A percentile compares a stretch with the other conserved stretches of the same genome.
Conservation (phyloP, 2,888 invertebrate species). For the Trypoxylon attenuatum region DNA sequence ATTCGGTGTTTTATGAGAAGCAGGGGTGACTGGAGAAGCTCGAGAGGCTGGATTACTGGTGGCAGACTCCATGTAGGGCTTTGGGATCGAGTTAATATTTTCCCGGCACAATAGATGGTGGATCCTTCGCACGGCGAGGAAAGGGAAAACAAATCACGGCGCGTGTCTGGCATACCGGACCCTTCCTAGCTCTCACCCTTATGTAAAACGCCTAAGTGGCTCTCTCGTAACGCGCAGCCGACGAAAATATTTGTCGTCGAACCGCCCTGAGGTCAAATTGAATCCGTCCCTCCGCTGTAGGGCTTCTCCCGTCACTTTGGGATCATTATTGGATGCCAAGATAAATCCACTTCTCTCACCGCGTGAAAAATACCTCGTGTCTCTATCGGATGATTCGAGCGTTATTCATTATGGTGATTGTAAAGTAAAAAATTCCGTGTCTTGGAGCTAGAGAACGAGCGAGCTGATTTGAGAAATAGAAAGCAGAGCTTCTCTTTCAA, state of each 20-base stretch:
- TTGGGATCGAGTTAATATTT: conserved; percentile 60
- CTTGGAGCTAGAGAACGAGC: too few relatives aligned
- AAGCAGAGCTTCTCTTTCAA: too few relatives aligned
- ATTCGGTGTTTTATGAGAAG: too few relatives aligned
- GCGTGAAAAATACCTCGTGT: not conserved
- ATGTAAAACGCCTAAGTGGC: conserved; percentile 69
- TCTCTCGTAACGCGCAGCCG: conserved; percentile 56
- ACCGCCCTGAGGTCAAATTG: conserved; percentile 56
- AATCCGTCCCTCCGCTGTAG: conserved; percentile 39
- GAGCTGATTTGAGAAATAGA: too few relatives aligned
- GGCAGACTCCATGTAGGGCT: too few relatives aligned
- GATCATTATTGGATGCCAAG: conserved; percentile 35
- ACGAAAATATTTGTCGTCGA: conserved; percentile 68
- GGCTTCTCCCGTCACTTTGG: conserved; percentile 11
- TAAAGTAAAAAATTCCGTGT: too few relatives aligned
- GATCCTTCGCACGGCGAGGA: conserved; percentile 27
- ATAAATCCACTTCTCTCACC: not conserved
- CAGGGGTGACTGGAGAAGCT: too few relatives aligned
- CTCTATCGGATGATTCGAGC: too few relatives aligned
- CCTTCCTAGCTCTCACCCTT: conserved; percentile 68
- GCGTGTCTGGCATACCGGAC: conserved; percentile 72
- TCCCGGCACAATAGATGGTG: conserved; percentile 35
- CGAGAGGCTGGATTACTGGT: too few relatives aligned
- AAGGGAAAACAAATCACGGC: conserved; percentile 71
- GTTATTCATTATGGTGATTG: too few relatives aligned